Evolutionary conservation across 2,888 invertebrate species (phyloP).

Genomic region (Yponomeuta cagnagella): DNA sequence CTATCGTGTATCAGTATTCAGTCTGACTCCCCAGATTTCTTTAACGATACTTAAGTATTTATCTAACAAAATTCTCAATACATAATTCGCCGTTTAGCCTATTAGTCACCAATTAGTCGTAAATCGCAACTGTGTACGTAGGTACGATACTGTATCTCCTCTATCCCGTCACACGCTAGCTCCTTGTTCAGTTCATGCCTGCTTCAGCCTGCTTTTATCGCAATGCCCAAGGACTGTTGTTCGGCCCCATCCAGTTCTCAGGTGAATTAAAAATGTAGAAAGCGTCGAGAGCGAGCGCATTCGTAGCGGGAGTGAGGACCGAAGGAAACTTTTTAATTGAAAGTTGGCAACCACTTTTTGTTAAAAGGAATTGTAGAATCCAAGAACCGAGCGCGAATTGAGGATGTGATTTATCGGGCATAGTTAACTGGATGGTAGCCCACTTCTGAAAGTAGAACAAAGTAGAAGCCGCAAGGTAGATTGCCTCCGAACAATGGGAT

Average conservation of each 20-base stretch:
- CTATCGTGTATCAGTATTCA: too few relatives aligned
- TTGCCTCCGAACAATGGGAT: background rate
- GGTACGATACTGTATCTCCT: background rate
- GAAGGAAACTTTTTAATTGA: conserved; percentile 11
- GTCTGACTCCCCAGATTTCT: too few relatives aligned
- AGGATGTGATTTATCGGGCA: background rate
- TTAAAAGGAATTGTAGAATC: background rate
- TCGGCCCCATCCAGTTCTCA: conserved; percentile 7
- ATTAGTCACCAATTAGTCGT: too few relatives aligned
- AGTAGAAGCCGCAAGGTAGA: too few relatives aligned
- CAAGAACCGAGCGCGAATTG: background rate
- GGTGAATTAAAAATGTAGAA: conserved; percentile 12
- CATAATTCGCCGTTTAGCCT: too few relatives aligned
- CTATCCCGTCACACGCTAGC: background rate
- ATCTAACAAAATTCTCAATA: too few relatives aligned
- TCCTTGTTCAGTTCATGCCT: conserved; percentile 5
- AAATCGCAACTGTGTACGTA: too few relatives aligned
- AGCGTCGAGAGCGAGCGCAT: background rate
- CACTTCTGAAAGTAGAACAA: background rate
- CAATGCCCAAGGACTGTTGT: background rate
- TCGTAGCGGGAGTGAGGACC: background rate
- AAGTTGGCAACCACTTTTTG: conserved; percentile 7
- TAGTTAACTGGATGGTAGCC: background rate
- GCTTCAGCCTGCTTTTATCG: conserved; percentile 4
- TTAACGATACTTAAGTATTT: too few relatives aligned